Evolutionary conservation across 2,113 vertebrate genomes (phyloP), one percentile per base, ranked within the genome.

Genomic region (Phodopus roborovskii): DNA sequence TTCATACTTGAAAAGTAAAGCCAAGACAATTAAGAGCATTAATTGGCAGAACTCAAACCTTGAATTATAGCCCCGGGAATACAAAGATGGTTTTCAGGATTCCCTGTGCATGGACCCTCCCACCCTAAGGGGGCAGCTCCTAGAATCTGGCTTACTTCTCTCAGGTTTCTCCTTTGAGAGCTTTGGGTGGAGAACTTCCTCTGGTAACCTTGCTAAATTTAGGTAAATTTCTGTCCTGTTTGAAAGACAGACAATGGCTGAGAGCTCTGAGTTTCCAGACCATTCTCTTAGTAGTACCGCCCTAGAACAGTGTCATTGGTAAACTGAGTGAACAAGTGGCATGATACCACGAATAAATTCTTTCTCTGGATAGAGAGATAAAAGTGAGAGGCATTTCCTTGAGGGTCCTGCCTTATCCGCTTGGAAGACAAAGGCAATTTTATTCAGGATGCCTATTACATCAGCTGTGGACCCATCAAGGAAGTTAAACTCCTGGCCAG

Each of bases 361-460:
- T 20, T 48, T 94, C 91, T 94, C 93, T 53, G 39, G 22, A 5
- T 45, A 53, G 45, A 28, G 15, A 91, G 53, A 73, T 16, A 48
- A 70, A 84, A 16, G 12, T 89, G 26, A 84, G 45, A 88, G 10
- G 71, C 13, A 92, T 53, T 56, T 15, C 33, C 5, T 10, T 48
- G 62, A 50, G 56, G 9, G 64, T 58, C 17, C 20, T 68, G 12
- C 56, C 82, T 88, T 58, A 53, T 10, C 33, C 33, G 17, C 75
- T 92, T 70, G 36, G 73, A 78, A 88, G 73, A 70, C 85, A 91
- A 92, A 82, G 30, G 64, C 7, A 68, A 10, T 87, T 95, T 83
- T 26, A 53, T 36, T 78, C 42, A 58, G 60, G 86, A 30, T 87
- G 89, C 56, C 81, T 22, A 39, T 62, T 90, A 90, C 42, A 17